Evolutionary conservation across 2,888 invertebrate species (phyloP).

Genomic region (Tiliacea citrago): DNA sequence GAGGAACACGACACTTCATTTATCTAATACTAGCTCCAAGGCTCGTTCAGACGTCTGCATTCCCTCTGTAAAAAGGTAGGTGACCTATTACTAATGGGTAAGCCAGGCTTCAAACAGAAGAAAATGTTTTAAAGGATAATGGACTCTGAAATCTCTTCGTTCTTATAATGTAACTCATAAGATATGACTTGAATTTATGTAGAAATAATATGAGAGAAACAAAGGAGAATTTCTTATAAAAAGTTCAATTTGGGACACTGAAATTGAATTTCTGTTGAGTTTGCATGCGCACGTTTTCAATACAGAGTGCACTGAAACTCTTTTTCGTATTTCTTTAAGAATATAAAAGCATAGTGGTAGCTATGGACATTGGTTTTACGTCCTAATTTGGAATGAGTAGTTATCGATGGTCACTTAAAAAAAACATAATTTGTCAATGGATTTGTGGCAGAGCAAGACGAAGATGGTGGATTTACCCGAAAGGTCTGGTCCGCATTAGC

Average conservation of each 20-base stretch:
- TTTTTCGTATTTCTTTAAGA: constrained; percentile 21
- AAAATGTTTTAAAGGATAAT: constrained; percentile 56
- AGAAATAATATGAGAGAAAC: constrained; percentile 48
- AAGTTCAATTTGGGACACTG: constrained; percentile 53
- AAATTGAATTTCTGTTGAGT: constrained; percentile 53
- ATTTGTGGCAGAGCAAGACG: neutral
- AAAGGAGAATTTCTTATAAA: constrained; percentile 45
- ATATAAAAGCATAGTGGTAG: neutral
- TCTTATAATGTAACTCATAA: constrained; percentile 39
- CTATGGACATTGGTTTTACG: neutral
- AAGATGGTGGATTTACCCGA: neutral
- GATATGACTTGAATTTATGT: constrained; percentile 44
- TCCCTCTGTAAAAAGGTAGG: constrained; percentile 55
- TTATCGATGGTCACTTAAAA: neutral
- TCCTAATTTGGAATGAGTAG: constrained; percentile 8
- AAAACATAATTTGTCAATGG: neutral
- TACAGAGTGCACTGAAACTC: constrained; percentile 26
- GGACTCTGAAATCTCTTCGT: constrained; percentile 29
- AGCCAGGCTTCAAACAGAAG: constrained; percentile 49
- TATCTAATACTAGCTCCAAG: constrained; percentile 55
- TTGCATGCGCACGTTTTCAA: constrained; percentile 47
- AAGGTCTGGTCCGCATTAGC: neutral
- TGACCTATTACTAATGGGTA: constrained; percentile 53
- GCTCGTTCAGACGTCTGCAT: constrained; percentile 39
- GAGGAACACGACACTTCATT: constrained; percentile 57